These are phyloP conservation scores for Acromyrmex echinatior DNA, from an alignment of 1,140 invertebrate genomes.

Conservation along the genomic window DNA sequence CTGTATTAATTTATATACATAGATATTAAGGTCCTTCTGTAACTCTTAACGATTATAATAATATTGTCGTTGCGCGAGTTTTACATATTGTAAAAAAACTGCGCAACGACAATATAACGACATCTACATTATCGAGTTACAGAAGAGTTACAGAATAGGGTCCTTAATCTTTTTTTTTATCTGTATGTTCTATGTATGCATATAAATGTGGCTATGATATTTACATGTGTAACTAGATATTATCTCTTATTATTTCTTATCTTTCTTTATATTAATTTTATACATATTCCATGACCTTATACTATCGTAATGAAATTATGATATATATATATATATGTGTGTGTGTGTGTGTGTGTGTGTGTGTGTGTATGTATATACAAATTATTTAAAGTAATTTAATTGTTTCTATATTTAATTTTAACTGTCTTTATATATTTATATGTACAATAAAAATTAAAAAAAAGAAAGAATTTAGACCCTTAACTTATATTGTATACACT, in stretches of 20 bases:
- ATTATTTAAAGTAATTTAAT: slow-evolving; percentile 12
- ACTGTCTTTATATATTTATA: slow-evolving; percentile 30
- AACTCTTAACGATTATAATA: too few relatives aligned
- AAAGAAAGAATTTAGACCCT: slow-evolving; percentile 32
- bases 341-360: too few relatives aligned
- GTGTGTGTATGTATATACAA: not conserved
- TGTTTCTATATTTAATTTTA: not conserved
- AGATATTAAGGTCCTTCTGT: not conserved
- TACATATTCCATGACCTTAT: not conserved
- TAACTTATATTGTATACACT: slow-evolving; percentile 67
- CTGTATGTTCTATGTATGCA: not conserved
- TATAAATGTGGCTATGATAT: not conserved
- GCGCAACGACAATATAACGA: too few relatives aligned
- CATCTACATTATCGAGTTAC: too few relatives aligned
- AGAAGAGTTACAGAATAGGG: too few relatives aligned
- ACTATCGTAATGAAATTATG: not conserved
- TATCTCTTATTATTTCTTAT: not conserved
- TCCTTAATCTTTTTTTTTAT: too few relatives aligned
- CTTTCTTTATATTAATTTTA: not conserved
- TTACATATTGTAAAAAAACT: too few relatives aligned
- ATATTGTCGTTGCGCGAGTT: too few relatives aligned
- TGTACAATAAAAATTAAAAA: not conserved
- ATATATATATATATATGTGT: too few relatives aligned
- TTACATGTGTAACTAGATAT: not conserved
- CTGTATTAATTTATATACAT: not conserved